Conservation (phyloP, 2,888 invertebrate genomes). For the Diaphora mendica region DNA sequence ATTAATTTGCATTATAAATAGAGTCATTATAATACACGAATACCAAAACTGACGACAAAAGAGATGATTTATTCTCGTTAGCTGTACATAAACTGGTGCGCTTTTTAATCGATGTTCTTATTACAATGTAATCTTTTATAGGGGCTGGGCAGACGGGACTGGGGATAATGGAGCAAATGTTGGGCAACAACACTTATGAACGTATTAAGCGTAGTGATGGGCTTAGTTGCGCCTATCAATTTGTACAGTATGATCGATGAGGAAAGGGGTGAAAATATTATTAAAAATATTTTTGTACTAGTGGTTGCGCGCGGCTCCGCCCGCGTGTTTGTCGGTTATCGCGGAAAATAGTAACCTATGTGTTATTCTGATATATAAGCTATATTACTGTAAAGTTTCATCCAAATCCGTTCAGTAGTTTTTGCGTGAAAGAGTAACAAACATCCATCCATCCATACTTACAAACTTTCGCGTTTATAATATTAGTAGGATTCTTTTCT, state of each 20-base stretch:
- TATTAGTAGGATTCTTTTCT: no score
- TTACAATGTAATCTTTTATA: conserved; percentile 76
- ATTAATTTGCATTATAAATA: conserved; percentile 52
- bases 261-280: conserved; percentile 13
- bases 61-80: conserved; percentile 71
- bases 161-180: conserved; percentile 77
- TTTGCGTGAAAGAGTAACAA: no score
- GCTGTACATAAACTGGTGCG: conserved; percentile 57
- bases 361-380: no score
- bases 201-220: conserved; percentile 68
- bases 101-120: conserved; percentile 74
- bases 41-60: conserved; percentile 66
- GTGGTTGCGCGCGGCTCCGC: no score
- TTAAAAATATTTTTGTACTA: background rate
- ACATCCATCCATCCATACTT: no score
- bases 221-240: conserved; percentile 37
- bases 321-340: no score
- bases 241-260: conserved; percentile 17
- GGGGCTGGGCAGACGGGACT: conserved; percentile 70
- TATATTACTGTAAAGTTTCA: no score
- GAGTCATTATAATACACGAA: conserved; percentile 46
- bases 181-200: conserved; percentile 76
- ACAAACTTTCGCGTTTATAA: no score
- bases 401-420: no score
- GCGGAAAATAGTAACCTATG: no score